Base-by-base conservation (phyloP, 2,797 vertebrate species). In the Onychomys leucogaster region DNA sequence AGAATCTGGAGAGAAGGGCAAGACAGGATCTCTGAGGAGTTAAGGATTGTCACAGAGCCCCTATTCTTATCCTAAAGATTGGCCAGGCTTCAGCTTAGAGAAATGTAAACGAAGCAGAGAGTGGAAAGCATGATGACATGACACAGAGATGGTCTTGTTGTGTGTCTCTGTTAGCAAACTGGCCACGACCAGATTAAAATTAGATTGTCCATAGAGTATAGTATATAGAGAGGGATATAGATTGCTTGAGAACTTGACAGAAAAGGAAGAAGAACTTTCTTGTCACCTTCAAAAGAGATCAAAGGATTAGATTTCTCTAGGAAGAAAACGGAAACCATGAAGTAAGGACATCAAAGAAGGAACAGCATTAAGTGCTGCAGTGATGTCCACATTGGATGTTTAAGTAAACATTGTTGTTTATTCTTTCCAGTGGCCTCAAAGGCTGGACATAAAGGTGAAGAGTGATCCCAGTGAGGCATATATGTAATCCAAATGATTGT, bases 381-480 rank as follows among this genome's bases (percentile, higher is more conserved):
- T 37, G 52, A 34, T 1, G 25, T 2, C 0, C 2, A 9, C 3
- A 6, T 17, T 17, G 5, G 16, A 2, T 25, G 63, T 21, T 7
- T 16, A n/a, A 49, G 49, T 25, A 65, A 19, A 69, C 2, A 1
- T 2, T 14, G 2, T n/a, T 67, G 52, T n/a, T 34, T 5, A 2
- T 8, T 52, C 32, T 71, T 43, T 13, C 13, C 1, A 0, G 27
- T 27, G 6, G 5, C 9, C 5, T 16, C 9, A 14, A 19, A 57
- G 43, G 2, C 65, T 2, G 55, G 2, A n/a, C 32, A 27, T 4
- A 21, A n/a, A 52, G 55, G 32, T 10, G 2, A 52, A 52, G 43
- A 34, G 23, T 52, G 32, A 9, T 34, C 32, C 41, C 29, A 3
- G 63, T 14, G 12, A 16, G 43, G 43, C 17, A 11, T 19, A 12